Conservation (phyloP, 2,888 invertebrate genomes). For the Zaprionus bogoriensis region DNA sequence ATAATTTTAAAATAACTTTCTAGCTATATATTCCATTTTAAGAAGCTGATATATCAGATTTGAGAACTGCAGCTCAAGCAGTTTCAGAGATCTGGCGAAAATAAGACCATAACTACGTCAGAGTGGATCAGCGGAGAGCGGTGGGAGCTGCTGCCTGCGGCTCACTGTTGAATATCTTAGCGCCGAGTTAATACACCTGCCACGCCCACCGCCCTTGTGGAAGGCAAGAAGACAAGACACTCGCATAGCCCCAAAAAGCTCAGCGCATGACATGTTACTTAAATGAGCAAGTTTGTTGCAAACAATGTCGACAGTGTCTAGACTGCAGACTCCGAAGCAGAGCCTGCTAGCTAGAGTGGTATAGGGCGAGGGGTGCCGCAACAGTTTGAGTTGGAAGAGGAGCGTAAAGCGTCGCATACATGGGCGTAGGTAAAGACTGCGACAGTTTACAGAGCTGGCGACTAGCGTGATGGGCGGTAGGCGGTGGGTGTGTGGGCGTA, state of each 20-base stretch:
- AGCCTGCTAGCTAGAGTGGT: background rate
- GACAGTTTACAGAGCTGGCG: background rate
- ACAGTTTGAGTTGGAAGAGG: conserved; percentile 29
- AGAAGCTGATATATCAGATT: background rate
- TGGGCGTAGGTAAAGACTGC: conserved; percentile 30
- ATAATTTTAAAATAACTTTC: too few relatives aligned
- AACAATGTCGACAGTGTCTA: conserved; percentile 81
- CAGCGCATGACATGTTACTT: conserved; percentile 72
- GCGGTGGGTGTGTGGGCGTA: background rate
- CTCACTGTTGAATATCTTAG: background rate
- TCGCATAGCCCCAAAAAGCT: conserved; percentile 21
- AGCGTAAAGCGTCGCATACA: conserved; percentile 26
- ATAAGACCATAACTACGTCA: background rate
- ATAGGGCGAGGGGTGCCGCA: conserved; percentile 6
- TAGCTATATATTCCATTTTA: too few relatives aligned
- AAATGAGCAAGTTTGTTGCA: conserved; percentile 76
- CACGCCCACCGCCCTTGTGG: background rate
- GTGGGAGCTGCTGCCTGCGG: background rate
- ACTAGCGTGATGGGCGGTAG: background rate
- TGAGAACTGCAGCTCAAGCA: background rate
- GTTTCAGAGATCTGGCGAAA: background rate
- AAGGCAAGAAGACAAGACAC: background rate
- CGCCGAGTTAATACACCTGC: background rate
- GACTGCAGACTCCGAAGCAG: conserved; percentile 46
- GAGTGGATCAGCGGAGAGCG: background rate